A percentile compares a stretch with the other conserved stretches of the same genome.
phyloP scores from a whole-genome alignment of 2,113 vertebrate species.

The Campylorhamphus procurvoides region DNA sequence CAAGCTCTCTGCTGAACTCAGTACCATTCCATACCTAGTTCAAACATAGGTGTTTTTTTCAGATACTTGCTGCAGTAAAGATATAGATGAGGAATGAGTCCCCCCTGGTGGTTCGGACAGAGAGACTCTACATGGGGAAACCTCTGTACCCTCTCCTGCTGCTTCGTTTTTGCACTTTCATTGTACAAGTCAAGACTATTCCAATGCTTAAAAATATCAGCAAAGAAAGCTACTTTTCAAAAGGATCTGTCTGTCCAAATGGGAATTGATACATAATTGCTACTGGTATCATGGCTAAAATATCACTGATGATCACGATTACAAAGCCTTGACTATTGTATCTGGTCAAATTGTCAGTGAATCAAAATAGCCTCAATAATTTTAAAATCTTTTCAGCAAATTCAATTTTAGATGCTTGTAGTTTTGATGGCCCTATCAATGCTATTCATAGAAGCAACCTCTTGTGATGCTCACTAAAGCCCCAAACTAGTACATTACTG shows the following conservation, averaged over 20 bases:
- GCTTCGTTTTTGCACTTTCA: neutral
- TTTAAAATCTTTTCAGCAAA: neutral
- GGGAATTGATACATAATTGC: neutral
- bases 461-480: neutral
- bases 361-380: neutral
- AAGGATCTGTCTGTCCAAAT: neutral
- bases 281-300: neutral
- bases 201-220: neutral
- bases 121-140: neutral
- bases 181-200: neutral
- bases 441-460: neutral
- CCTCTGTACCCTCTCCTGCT: neutral
- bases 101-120: conserved; percentile 50
- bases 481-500: no score
- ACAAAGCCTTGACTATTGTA: neutral
- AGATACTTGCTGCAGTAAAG: neutral
- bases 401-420: neutral
- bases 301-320: neutral
- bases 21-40: neutral
- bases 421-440: rapidly evolving
- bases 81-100: conserved; percentile 40
- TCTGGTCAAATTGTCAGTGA: neutral
- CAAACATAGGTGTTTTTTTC: neutral
- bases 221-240: neutral
- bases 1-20: neutral